A percentile compares a stretch with the other conserved stretches of the same genome.
phyloP scores from a whole-genome alignment of 2,113 vertebrate genomes.

The Hymenochirus boettgeri region DNA sequence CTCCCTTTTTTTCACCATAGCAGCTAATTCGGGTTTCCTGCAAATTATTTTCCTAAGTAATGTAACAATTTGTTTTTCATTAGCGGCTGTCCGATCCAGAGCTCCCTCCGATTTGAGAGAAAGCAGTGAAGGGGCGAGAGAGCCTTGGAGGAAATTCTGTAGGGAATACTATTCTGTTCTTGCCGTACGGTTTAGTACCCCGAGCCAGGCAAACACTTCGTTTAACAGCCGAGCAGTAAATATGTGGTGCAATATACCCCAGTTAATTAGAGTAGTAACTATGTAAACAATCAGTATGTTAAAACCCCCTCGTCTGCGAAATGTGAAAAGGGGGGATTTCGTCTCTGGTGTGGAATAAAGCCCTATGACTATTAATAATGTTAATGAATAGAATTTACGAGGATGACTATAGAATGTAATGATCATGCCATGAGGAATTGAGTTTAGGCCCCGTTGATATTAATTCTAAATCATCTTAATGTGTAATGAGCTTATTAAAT shows the following conservation, averaged over 20 bases:
- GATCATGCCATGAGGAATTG: slow-evolving; percentile 1
- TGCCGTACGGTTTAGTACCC: slow-evolving; percentile 20
- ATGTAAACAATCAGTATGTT: slow-evolving; percentile 26
- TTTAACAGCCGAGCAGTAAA: slow-evolving; percentile 24
- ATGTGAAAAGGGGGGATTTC: slow-evolving; percentile 8
- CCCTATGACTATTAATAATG: slow-evolving; percentile 1
- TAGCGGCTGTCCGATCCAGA: slow-evolving; percentile 34
- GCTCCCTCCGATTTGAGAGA: slow-evolving; percentile 26
- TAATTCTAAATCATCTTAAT: not conserved
- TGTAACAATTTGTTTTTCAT: slow-evolving; percentile 44
- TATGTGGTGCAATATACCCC: slow-evolving; percentile 6
- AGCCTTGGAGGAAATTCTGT: not conserved
- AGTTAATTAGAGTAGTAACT: slow-evolving; percentile 21
- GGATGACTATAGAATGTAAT: slow-evolving; percentile 20
- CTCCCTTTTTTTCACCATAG: slow-evolving; percentile 15
- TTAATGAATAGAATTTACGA: slow-evolving; percentile 15
- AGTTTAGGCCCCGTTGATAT: not conserved
- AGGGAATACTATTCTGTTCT: slow-evolving; percentile 4
- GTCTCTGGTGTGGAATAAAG: not conserved
- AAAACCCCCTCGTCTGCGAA: slow-evolving; percentile 20
- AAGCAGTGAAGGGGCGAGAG: slow-evolving; percentile 16
- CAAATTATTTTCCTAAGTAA: slow-evolving; percentile 43
- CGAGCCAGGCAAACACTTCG: slow-evolving; percentile 21
- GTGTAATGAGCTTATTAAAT: not conserved
- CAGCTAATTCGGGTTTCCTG: slow-evolving; percentile 41